Base-by-base conservation (phyloP, 2,888 invertebrate genomes). In the Bugulina stolonifera region DNA sequence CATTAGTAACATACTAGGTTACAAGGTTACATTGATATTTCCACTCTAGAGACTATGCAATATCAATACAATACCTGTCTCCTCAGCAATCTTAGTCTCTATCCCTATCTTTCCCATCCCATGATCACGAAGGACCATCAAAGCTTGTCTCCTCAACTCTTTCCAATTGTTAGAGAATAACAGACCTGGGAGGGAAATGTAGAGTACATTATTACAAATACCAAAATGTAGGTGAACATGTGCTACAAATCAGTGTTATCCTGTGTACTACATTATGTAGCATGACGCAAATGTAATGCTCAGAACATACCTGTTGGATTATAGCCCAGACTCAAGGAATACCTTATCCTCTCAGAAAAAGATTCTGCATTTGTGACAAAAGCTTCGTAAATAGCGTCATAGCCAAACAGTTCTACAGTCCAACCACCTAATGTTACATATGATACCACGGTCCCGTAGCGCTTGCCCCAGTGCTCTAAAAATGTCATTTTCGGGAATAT, bases 41-140 rank as follows among this genome's bases (percentile, higher is more conserved):
- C n/a, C n/a, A n/a, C n/a, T n/a, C n/a, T n/a, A n/a, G n/a, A n/a
- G n/a, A n/a, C n/a, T n/a, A n/a, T n/a, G n/a, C n/a, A n/a, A n/a
- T n/a, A n/a, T n/a, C n/a, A n/a, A n/a, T n/a, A n/a, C n/a, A n/a
- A 43, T 23, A 64, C 64, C 64, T 10, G 32, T 35, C 32, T 70
- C 70, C 43, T 70, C 35, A 3, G 3, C 2, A 43, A 70, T 70
- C 52, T 43, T 34, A 5, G 3, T 23, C 52, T 70, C 70, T 2
- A 70, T 52, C 3, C 32, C 25, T 29, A 23, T 32, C 29, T 70
- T 70, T 10, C 70, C 70, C 70, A 70, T 70, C 18, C 70, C 70
- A 18, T 43, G 52, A 43, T 70, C 70, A 23, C 29, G 18, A 2
- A 70, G 52, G 5, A 70, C 70, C 2, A 29, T 70, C 18, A 70